Percentiles rank a stretch among this genome's conserved stretches.
Evolutionary conservation across 2,797 vertebrate genomes (phyloP).

Genomic region (Muraenolepis orangiensis): DNA sequence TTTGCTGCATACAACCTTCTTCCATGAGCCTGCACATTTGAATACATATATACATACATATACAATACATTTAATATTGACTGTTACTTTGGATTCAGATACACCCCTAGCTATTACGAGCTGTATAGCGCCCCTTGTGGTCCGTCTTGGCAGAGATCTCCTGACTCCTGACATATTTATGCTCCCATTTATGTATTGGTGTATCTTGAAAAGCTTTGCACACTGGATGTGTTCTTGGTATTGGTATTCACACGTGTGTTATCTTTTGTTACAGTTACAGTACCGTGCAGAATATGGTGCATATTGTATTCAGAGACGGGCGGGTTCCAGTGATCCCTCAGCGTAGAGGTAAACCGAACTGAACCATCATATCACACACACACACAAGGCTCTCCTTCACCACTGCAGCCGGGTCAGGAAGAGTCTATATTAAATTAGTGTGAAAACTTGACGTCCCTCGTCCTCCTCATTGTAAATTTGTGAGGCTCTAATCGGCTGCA

Average conservation of each 20-base stretch:
- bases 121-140: conserved; percentile 63
- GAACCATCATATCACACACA: conserved; percentile 46
- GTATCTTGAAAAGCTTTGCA: conserved; percentile 63
- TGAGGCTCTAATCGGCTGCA: conserved; percentile 64
- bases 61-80: neutral
- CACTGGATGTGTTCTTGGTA: conserved; percentile 60
- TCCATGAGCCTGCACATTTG: neutral
- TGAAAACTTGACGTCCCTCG: conserved; percentile 65
- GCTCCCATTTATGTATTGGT: conserved; percentile 68
- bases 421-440: conserved; percentile 55
- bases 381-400: conserved; percentile 39
- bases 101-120: conserved; percentile 16
- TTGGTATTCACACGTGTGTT: conserved; percentile 52
- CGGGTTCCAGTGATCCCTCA: conserved; percentile 41
- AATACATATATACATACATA: too few relatives aligned
- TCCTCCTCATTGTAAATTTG: conserved; percentile 66
- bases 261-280: conserved; percentile 19
- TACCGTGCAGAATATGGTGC: too few relatives aligned
- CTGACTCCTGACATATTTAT: conserved; percentile 57
- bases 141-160: conserved; percentile 55
- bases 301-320: conserved; percentile 52
- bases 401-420: conserved; percentile 49
- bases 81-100: neutral
- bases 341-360: conserved; percentile 48
- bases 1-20: neutral